Percentiles rank a stretch among this genome's conserved stretches.
These are phyloP conservation scores for Euproctis similis DNA, from an alignment of 2,888 invertebrate genomes.

Conservation along the genomic window DNA sequence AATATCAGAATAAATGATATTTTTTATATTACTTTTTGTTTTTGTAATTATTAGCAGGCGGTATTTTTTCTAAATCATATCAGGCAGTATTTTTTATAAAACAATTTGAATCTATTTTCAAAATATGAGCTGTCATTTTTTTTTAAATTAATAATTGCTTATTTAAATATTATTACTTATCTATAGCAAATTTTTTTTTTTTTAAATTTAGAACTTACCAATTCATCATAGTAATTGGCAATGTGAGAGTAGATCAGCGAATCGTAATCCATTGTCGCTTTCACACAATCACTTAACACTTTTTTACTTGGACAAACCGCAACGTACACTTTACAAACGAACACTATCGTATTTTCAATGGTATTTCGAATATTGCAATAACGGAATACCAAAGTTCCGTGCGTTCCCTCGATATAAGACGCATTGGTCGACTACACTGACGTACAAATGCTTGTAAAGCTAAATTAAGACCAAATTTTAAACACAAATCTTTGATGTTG, in stretches of 20 bases:
- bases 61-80: too few species aligned
- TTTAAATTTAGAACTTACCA: constrained; percentile 57
- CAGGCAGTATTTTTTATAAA: too few species aligned
- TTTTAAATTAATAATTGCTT: too few species aligned
- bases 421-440: constrained; percentile 69
- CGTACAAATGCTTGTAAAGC: constrained; percentile 73
- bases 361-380: constrained; percentile 31
- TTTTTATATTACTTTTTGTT: too few species aligned
- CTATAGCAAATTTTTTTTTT: too few species aligned
- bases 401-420: constrained; percentile 64
- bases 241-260: constrained; percentile 79
- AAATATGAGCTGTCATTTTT: too few species aligned
- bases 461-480: constrained; percentile 77
- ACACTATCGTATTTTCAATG: constrained; percentile 17
- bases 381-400: constrained; percentile 25
- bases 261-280: constrained; percentile 78
- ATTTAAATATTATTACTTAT: not conserved
- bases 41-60: too few species aligned
- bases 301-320: constrained; percentile 16
- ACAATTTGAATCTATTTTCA: too few species aligned
- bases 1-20: too few species aligned
- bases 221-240: constrained; percentile 78
- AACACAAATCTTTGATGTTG: constrained; percentile 72
- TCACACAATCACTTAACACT: constrained; percentile 20
- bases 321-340: constrained; percentile 20